Base-by-base conservation (phyloP, 1,140 invertebrate genomes). In the Sycophila sp. region DNA sequence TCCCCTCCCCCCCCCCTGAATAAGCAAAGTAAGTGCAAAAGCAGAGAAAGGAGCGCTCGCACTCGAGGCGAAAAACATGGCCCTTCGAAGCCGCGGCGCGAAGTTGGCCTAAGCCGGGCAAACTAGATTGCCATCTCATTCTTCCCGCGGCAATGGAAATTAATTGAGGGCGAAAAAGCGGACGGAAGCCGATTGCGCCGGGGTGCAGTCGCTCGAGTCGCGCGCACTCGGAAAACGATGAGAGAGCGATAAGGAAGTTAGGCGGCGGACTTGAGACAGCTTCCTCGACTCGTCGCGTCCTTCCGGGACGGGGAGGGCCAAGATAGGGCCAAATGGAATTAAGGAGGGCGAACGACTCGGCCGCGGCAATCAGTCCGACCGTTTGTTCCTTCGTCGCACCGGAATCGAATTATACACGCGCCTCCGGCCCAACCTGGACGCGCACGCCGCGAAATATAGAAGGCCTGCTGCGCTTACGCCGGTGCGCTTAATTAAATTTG, bases 241-340 rank as follows among this genome's bases (percentile, higher is more conserved):
- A 56, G 53, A 30, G 45, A 45, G 28, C 38, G 36, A 42, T 60
- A 60, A 45, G 38, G 38, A 60, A 45, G 40, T 60, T 60, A 60
- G 53, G 28, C 5, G 4, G 24, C 22, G 4, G 8, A 1, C 10
- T 15, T 22, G 24, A 49, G 49, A 53, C 49, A 53, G 26, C 49
- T 53, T 53, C 49, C 49, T 53, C 28, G 28, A 30, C 7, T 53
- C 49, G 19, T 22, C 11, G 47, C 17, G 19, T 49, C 22, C n/a
- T 15, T 22, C 24, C 42, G 42, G n/a, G 13, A 8, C 13, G 26
- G 2, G 3, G 26, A 26, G 49, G 24, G 15, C 10, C 11, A 15
- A 26, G 26, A 26, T 13, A 53, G 28, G 47, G 28, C n/a, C 24
- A 64, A 53, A 64, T 53, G 45, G 47, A 22, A 64, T 64, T 64